phyloP scores from a whole-genome alignment of 2,888 invertebrate species.

The Iselma pallidipennis region DNA sequence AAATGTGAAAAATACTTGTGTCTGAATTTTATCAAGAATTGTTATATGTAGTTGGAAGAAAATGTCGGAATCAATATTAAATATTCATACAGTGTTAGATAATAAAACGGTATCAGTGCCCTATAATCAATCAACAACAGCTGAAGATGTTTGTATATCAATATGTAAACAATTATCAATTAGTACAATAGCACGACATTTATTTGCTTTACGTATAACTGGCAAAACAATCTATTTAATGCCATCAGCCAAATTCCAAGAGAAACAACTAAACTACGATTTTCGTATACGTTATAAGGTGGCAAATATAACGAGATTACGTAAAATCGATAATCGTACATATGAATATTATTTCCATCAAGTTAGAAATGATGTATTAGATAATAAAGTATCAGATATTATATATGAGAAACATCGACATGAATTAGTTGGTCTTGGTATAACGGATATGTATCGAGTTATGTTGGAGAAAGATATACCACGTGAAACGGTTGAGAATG shows the following conservation, averaged over 20 bases:
- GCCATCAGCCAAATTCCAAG: constrained; percentile 62
- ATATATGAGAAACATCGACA: constrained; percentile 76
- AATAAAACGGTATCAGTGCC: constrained; percentile 33
- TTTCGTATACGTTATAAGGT: constrained; percentile 82
- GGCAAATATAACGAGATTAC: constrained; percentile 65
- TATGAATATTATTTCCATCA: constrained; percentile 88
- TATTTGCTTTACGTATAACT: constrained; percentile 75
- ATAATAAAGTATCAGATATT: constrained; percentile 78
- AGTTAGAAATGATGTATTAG: constrained; percentile 78
- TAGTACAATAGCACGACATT: constrained; percentile 73
- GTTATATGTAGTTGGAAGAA: background rate
- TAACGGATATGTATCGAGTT: constrained; percentile 85
- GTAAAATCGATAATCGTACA: constrained; percentile 71
- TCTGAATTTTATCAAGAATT: background rate
- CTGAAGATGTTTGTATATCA: constrained; percentile 73
- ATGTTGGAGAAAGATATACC: constrained; percentile 74
- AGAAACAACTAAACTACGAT: constrained; percentile 61
- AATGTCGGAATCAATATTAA: constrained; percentile 24
- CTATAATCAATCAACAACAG: constrained; percentile 52
- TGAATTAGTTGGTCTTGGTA: constrained; percentile 81
- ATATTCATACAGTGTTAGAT: constrained; percentile 23
- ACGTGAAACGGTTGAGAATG: constrained; percentile 70
- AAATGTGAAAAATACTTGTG: background rate
- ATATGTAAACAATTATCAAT: constrained; percentile 74
- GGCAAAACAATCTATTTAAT: constrained; percentile 71